phyloP scores from a whole-genome alignment of 2,888 invertebrate species.

The Aporophyla nigra region DNA sequence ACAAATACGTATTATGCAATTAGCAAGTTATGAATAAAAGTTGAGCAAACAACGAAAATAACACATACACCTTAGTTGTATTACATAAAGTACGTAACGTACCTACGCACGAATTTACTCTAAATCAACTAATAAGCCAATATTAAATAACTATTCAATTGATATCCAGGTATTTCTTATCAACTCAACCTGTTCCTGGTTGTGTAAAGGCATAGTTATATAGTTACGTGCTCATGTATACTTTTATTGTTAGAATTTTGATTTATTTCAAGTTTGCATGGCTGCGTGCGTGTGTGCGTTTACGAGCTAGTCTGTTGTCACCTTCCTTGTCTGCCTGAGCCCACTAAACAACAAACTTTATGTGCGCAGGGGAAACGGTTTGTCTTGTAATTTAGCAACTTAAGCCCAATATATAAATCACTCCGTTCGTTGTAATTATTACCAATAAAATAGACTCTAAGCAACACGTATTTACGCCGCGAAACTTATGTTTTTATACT shows the following conservation, averaged over 20 bases:
- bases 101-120: no score
- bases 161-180: neutral
- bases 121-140: no score
- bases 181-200: neutral
- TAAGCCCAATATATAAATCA: slow-evolving; percentile 68
- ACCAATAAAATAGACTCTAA: slow-evolving; percentile 60
- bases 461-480: slow-evolving; percentile 64
- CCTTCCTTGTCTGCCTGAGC: slow-evolving; percentile 68
- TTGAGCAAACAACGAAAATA: no score
- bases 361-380: slow-evolving; percentile 62
- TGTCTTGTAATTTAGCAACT: slow-evolving; percentile 71
- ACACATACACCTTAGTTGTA: no score
- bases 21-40: no score
- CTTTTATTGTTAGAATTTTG: slow-evolving; percentile 53
- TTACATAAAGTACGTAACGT: no score
- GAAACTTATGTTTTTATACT: slow-evolving; percentile 47
- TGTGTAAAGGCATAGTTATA: slow-evolving; percentile 9
- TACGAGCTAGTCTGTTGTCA: slow-evolving; percentile 80
- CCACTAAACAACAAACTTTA: slow-evolving; percentile 78
- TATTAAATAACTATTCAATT: neutral
- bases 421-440: slow-evolving; percentile 60
- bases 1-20: no score
- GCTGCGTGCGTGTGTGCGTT: slow-evolving; percentile 69
- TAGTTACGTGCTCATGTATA: slow-evolving; percentile 17
- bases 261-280: slow-evolving; percentile 73